These are phyloP conservation scores for Pyrrhia umbra DNA, from an alignment of 2,888 invertebrate genomes.

Conservation along the genomic window DNA sequence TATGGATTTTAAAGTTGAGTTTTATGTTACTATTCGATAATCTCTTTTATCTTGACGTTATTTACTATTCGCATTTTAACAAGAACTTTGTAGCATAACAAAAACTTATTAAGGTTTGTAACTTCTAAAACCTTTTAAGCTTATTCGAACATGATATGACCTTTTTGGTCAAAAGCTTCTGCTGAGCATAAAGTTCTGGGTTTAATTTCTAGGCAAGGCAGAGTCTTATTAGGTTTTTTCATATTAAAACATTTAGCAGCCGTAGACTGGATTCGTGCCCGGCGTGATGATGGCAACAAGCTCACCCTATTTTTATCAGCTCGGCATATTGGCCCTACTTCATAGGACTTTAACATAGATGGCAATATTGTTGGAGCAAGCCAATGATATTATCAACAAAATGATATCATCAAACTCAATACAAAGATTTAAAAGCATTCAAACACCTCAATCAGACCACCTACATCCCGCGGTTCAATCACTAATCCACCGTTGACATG, in stretches of 20 bases:
- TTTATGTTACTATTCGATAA: background rate
- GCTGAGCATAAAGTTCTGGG: too few species aligned
- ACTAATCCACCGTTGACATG: constrained; percentile 74
- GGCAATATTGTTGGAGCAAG: too few species aligned
- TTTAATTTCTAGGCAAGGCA: too few species aligned
- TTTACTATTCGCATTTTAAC: background rate
- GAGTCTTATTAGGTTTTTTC: too few species aligned
- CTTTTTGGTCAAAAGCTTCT: background rate
- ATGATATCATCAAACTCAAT: background rate
- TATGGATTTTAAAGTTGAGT: background rate
- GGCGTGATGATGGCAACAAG: too few species aligned
- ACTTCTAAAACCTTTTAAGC: background rate
- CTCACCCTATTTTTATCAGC: too few species aligned
- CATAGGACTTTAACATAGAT: too few species aligned
- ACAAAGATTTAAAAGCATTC: constrained; percentile 17
- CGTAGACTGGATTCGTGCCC: too few species aligned
- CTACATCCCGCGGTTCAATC: constrained; percentile 66
- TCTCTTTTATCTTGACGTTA: background rate
- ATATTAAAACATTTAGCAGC: too few species aligned
- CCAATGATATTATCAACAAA: background rate
- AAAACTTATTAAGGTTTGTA: background rate
- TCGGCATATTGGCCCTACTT: too few species aligned
- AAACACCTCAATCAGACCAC: constrained; percentile 63
- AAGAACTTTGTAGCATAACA: background rate
- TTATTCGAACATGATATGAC: too few species aligned